Evolutionary conservation across 2,113 vertebrate species (phyloP).

Genomic region (mouse (Mus musculus)): DNA sequence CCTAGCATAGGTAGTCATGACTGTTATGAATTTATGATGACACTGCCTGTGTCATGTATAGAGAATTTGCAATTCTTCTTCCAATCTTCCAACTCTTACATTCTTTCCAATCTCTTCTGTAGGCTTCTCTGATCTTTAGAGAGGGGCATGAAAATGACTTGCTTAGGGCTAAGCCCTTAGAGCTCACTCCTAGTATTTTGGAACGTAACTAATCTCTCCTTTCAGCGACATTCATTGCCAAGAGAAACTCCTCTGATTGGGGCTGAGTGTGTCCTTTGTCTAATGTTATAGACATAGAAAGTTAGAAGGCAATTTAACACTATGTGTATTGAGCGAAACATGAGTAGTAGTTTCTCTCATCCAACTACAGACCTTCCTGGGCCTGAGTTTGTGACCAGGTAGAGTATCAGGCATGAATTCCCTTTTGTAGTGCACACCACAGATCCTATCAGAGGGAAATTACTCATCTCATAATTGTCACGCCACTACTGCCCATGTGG

Average conservation of each 20-base stretch:
- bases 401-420: too few relatives aligned
- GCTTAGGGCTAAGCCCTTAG: not conserved
- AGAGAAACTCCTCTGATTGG: not conserved
- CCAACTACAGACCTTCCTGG: not conserved
- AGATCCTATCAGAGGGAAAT: not conserved
- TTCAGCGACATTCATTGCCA: not conserved
- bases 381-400: not conserved
- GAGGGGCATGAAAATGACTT: not conserved
- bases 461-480: not conserved
- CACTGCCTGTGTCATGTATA: not conserved
- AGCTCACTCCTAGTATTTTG: not conserved
- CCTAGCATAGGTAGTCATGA: not conserved
- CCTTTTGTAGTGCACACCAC: not conserved
- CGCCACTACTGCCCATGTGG: not conserved
- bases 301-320: not conserved
- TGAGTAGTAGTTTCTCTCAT: not conserved
- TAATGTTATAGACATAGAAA: not conserved
- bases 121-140: not conserved
- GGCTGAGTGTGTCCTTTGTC: not conserved
- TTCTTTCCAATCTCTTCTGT: not conserved
- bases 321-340: not conserved
- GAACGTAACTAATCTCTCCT: not conserved
- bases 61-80: not conserved
- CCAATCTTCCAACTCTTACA: not conserved
- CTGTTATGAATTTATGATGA: not conserved